Base-by-base conservation (phyloP, 2,888 invertebrate species). In the Seladonia tumulorum region DNA sequence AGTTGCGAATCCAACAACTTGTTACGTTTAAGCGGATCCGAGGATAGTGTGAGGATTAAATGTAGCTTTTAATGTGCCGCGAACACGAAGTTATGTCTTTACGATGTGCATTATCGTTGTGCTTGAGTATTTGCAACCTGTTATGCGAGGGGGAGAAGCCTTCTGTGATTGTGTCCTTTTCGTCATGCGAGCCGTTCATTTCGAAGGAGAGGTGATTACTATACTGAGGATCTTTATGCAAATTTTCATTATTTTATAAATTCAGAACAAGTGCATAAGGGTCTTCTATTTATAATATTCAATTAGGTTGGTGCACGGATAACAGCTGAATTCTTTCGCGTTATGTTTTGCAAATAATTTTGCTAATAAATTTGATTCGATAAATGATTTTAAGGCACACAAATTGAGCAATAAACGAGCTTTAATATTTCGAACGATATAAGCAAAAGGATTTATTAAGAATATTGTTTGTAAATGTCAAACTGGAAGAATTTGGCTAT, bases 81-180 rank as follows among this genome's bases (percentile, higher is more conserved):
- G 39, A 68, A 57, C 71, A 25, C 29, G 35, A 74, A 77, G 60
- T 73, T 66, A 66, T 39, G 60, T 76, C 42, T 75, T 18, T 68
- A 35, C n/a, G 42, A 70, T n/a, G 35, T 35, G n/a, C 63, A 74
- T 70, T 68, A 60, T 76, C 72, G 75, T 77, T 81, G 73, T 76
- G 76, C 79, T 80, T 71, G 63, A 79, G 47, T 74, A 73, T 81
- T 78, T 57, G 18, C 39, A 57, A 72, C 68, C 25, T 57, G 63
- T 76, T 79, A 47, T 70, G 45, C n/a, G 35, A 10, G 35, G 3
- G 8, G 18, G 35, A 83, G 68, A n/a, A 66, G 57, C 63, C 66
- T 79, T 80, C 35, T 77, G 73, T 87, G 74, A 70, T 71, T 14
- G 49, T 81, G 79, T 79, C 63, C 75, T 77, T 76, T 79, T 79